Evolutionary conservation across 2,797 vertebrate genomes (phyloP).

Genomic region (Phrynocephalus forsythii): DNA sequence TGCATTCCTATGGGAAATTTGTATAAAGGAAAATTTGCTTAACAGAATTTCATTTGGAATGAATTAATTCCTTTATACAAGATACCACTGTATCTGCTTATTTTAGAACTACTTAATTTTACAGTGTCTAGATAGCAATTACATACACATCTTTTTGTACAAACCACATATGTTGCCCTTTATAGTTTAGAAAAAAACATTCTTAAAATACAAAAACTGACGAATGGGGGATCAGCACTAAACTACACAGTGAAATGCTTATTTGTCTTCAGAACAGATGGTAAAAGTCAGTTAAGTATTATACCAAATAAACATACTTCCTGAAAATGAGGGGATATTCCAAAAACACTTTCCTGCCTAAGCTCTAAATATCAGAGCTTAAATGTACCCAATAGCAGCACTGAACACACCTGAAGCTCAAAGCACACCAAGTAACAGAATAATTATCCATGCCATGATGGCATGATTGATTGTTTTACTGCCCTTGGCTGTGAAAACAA

Average conservation of each 20-base stretch:
- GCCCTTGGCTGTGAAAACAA: constrained; percentile 72
- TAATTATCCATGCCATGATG: constrained; percentile 68
- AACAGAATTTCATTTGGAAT: no score
- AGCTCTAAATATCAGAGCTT: constrained; percentile 56
- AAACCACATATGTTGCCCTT: constrained; percentile 15
- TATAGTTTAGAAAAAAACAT: constrained; percentile 2
- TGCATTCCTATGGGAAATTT: no score
- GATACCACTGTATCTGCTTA: neutral
- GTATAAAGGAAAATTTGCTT: no score
- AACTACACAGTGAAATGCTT: neutral
- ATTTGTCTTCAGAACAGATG: constrained; percentile 30
- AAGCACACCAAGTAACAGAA: constrained; percentile 63
- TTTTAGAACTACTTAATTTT: neutral
- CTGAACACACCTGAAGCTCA: constrained; percentile 69
- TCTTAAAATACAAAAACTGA: constrained; percentile 4
- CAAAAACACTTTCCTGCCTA: constrained; percentile 56
- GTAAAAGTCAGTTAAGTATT: constrained; percentile 18
- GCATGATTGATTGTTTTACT: constrained; percentile 74
- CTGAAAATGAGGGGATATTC: constrained; percentile 54
- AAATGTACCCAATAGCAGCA: constrained; percentile 49
- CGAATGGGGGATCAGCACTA: constrained; percentile 17
- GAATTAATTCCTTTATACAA: no score
- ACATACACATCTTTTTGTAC: constrained; percentile 1
- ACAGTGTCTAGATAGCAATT: constrained; percentile 4
- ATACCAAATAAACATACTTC: neutral